Evolutionary conservation across 2,888 invertebrate genomes (phyloP), one percentile per base, ranked within the genome.

Genomic region (Blastobasis adustella): DNA sequence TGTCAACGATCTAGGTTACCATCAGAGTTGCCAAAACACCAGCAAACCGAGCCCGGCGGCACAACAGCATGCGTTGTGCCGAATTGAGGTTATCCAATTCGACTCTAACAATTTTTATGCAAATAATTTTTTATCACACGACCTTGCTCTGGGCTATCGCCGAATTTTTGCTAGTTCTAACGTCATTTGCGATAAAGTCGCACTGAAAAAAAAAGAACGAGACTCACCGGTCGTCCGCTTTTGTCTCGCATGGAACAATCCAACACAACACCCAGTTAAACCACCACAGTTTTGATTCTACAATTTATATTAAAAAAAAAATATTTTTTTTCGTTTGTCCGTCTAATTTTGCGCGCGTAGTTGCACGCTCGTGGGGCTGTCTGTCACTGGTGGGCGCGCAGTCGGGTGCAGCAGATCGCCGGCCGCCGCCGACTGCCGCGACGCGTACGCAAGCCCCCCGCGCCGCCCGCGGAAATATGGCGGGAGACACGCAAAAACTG

Each of bases 91-190:
- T 87, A 88, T 85, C 86, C 87, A 76, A 73, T 73, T 72, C 73
- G 23, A 75, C 70, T 82, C 82, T 85, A 82, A 81, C 82, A 81
- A 80, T 82, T 82, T 87, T 82, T 76, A 84, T 84, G 85, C 84
- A 87, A 88, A 87, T 86, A 88, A 78, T 81, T 82, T 23, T 54
- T 86, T 86, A 87, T 87, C 86, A 77, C 66, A 64, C 84, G 86
- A 85, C 87, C 87, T 88, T 86, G 87, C 83, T 83, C 83, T 82
- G 79, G 76, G 81, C 79, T 85, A 86, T 86, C 86, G 74, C 82
- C 79, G 66, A 85, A 83, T 79, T 83, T 23, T 77, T 71, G 74
- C 79, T 79, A 82, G 73, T 78, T 72, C 78, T 74, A 79, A 79
- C 79, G 79, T 80, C 78, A 79, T 63, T 50, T 59, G 58, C 71